A percentile compares a stretch with the other conserved stretches of the same genome.
These are phyloP conservation scores for Acromyrmex charruanus DNA, from an alignment of 1,140 invertebrate genomes.

Conservation along the genomic window DNA sequence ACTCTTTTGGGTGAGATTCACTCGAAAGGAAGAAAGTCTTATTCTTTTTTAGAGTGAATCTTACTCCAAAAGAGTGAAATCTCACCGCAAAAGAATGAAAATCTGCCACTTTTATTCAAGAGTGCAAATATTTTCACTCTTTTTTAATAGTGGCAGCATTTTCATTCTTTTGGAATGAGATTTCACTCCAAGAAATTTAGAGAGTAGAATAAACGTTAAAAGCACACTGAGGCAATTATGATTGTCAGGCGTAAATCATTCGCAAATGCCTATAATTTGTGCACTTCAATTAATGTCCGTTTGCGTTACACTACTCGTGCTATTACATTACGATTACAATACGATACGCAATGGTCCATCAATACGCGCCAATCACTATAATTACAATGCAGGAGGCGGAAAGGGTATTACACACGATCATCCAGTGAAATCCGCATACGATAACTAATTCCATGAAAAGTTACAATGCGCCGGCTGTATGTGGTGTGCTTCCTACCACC, in stretches of 20 bases:
- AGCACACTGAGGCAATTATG: slow-evolving; percentile 11
- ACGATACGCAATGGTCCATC: slow-evolving; percentile 50
- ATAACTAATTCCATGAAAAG: slow-evolving; percentile 18
- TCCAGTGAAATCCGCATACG: slow-evolving; percentile 28
- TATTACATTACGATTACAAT: slow-evolving; percentile 64
- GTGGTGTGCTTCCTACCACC: not conserved
- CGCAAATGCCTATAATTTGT: slow-evolving; percentile 52
- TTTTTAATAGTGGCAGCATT: no score
- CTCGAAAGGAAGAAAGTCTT: no score
- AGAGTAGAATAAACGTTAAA: not conserved
- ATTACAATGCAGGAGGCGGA: slow-evolving; percentile 37
- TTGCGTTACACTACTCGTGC: slow-evolving; percentile 45
- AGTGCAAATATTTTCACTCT: no score
- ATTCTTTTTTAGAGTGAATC: no score
- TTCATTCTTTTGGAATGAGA: no score
- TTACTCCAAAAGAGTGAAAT: no score
- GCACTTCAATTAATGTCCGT: slow-evolving; percentile 28
- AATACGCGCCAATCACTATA: slow-evolving; percentile 58
- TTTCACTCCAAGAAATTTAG: no score
- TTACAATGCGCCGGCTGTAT: not conserved
- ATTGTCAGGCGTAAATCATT: slow-evolving; percentile 44
- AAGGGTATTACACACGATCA: slow-evolving; percentile 31
- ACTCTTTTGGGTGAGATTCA: no score
- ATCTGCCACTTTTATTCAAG: no score
- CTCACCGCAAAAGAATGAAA: no score